Percentiles rank a stretch among this genome's conserved stretches.
These are phyloP conservation scores for Apocrypta bakeri DNA, from an alignment of 1,140 invertebrate species.

Conservation along the genomic window DNA sequence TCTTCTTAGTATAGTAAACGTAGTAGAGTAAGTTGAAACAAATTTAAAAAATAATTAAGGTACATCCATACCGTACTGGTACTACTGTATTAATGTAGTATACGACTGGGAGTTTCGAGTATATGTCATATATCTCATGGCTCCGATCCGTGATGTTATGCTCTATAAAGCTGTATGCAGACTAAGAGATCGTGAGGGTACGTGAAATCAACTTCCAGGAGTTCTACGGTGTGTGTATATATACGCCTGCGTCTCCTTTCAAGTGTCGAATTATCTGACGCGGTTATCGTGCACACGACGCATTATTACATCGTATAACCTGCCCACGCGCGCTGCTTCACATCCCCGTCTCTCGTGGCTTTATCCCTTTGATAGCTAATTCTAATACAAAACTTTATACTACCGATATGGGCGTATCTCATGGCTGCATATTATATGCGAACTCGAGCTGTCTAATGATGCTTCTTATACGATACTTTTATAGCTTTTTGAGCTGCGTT, in stretches of 20 bases:
- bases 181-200: constrained; percentile 2
- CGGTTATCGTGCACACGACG: constrained; percentile 31
- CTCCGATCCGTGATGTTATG: not conserved
- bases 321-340: not conserved
- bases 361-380: constrained; percentile 10
- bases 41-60: too few relatives aligned
- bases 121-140: not conserved
- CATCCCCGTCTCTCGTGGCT: not conserved
- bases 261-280: constrained; percentile 41
- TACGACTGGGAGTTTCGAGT: too few relatives aligned
- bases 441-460: not conserved
- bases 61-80: too few relatives aligned
- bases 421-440: not conserved
- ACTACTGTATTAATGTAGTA: too few relatives aligned
- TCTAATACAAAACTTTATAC: constrained; percentile 33
- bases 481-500: not conserved
- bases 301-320: constrained; percentile 35
- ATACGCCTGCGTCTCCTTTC: not conserved
- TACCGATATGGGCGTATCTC: not conserved
- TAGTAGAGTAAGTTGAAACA: too few relatives aligned
- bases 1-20: too few relatives aligned
- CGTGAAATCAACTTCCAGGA: constrained; percentile 26
- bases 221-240: not conserved
- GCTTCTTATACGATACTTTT: not conserved
- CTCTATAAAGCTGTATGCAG: constrained; percentile 16